Evolutionary conservation across 1,140 invertebrate genomes (phyloP), one percentile per base, ranked within the genome.

Genomic region (Solen grandis): DNA sequence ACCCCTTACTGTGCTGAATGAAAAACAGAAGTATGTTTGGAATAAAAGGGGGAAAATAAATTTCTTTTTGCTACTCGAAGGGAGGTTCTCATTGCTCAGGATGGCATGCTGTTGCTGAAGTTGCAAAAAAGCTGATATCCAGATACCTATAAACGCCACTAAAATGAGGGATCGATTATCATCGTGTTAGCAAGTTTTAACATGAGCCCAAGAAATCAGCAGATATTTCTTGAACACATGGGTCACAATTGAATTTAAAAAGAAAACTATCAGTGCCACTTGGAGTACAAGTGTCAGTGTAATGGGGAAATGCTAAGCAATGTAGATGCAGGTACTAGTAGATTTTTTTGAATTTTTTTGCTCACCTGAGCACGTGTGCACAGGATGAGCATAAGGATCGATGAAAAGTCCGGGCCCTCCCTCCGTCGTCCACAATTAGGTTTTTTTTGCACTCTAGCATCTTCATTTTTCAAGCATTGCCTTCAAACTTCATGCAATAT

Each of bases 41-140:
- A 13, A 72, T 80, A n/a, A 57, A 31, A 19, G 14, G 35, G n/a
- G 22, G 52, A 41, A 27, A 83, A 78, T 66, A n/a, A 8, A n/a
- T 83, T 72, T 62, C 33, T 83, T 50, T 83, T 79, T 83, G 76
- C 82, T 16, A 66, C 75, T 4, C 73, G 68, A 41, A 73, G 54
- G 59, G 1, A 73, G 55, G 27, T n/a, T 70, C 27, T 16, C 57
- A 63, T 55, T 78, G 68, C 55, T 79, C 76, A 35, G 82, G 76
- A 31, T 80, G 75, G 68, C 69, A 83, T 52, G 69, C 82, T 33
- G 75, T 83, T 33, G 27, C 36, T n/a, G 59, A 65, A 65, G 73
- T 80, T 78, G 75, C 33, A 35, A 35, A 16, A 63, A 27, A 36
- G 82, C 68, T 46, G 70, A 38, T 5, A 41, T 80, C 16, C 36